Conservation (phyloP, 2,113 vertebrate species). For the Salvelinus alpinus region DNA sequence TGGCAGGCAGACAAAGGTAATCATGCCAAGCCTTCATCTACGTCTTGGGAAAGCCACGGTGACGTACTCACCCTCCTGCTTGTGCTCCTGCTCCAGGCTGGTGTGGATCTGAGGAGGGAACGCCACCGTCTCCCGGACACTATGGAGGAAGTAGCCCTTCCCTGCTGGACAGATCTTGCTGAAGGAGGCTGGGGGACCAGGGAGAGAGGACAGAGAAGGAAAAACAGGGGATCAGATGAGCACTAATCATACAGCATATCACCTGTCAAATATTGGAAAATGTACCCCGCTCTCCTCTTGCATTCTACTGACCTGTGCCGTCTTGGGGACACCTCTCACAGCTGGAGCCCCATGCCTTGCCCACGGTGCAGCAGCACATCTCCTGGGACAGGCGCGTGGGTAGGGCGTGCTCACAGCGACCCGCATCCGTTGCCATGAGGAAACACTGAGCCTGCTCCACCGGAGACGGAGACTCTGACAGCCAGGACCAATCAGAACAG, state of each 20-base stretch:
- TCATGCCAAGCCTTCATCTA: not conserved
- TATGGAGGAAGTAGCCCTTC: slow-evolving; percentile 82
- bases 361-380: slow-evolving; percentile 90
- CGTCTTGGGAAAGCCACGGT: too few relatives aligned
- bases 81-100: slow-evolving; percentile 24
- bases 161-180: slow-evolving; percentile 90
- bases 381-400: slow-evolving; percentile 76
- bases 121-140: slow-evolving; percentile 75
- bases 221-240: not conserved
- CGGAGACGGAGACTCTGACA: slow-evolving; percentile 67
- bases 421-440: slow-evolving; percentile 70
- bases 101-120: slow-evolving; percentile 69
- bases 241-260: not conserved
- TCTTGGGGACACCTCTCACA: slow-evolving; percentile 85
- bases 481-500: too few relatives aligned
- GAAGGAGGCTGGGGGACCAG: slow-evolving; percentile 76
- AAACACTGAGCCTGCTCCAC: slow-evolving; percentile 84
- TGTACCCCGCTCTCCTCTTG: not conserved
- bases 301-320: slow-evolving; percentile 78
- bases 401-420: slow-evolving; percentile 79
- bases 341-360: slow-evolving; percentile 84
- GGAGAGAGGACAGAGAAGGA: not conserved
- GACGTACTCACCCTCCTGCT: slow-evolving; percentile 38
- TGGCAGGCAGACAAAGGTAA: not conserved
- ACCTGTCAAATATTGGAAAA: too few relatives aligned